These are phyloP conservation scores for Styela clava DNA, from an alignment of 23 tunicate species.

Conservation along the genomic window DNA sequence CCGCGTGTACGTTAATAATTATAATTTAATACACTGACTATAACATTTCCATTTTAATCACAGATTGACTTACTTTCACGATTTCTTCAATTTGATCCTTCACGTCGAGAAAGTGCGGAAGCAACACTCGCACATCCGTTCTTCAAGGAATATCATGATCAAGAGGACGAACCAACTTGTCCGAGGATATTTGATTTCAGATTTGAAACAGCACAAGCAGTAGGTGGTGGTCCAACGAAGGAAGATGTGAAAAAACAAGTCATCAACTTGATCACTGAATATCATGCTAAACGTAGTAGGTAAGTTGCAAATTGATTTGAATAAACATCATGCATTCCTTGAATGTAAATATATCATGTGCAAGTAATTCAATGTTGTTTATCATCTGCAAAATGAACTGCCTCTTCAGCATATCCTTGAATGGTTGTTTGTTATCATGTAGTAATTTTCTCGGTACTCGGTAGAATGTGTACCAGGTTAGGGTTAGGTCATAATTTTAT, in stretches of 20 bases:
- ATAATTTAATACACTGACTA: no score
- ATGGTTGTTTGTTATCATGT: no score
- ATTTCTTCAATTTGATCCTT: slow-evolving; percentile 80
- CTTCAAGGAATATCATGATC: slow-evolving; percentile 74
- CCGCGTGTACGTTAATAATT: no score
- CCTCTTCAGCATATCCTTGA: no score
- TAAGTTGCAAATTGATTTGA: not conserved
- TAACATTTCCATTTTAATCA: not conserved
- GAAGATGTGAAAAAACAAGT: slow-evolving; percentile 65
- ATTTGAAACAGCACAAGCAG: slow-evolving; percentile 56
- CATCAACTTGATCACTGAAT: slow-evolving; percentile 27
- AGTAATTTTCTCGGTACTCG: no score
- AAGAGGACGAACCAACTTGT: slow-evolving; percentile 81
- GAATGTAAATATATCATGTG: not conserved
- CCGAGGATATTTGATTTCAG: slow-evolving; percentile 80
- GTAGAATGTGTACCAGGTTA: no score
- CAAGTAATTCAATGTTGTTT: not conserved
- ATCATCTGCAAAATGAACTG: not conserved
- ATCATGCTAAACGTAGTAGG: slow-evolving; percentile 71
- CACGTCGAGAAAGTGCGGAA: slow-evolving; percentile 51
- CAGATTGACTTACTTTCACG: slow-evolving; percentile 58
- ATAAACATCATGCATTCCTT: not conserved
- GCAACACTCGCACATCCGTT: slow-evolving; percentile 47
- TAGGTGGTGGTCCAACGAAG: slow-evolving; percentile 39
- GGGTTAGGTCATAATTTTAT: no score